phyloP scores from a whole-genome alignment of 1,140 invertebrate genomes.

The Drosophila fuyamai region DNA sequence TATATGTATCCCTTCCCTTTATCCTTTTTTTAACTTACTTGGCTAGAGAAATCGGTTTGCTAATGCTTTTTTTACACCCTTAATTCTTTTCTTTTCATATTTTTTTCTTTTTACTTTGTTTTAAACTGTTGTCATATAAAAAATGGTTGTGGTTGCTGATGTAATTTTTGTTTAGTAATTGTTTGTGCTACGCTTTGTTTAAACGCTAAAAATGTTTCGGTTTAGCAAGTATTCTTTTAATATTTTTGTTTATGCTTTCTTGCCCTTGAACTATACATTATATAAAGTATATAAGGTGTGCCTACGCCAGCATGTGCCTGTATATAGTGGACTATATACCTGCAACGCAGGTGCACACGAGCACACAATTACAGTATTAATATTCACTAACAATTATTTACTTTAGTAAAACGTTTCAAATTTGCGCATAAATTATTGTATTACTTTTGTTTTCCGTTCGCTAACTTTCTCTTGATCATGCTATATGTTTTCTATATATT shows the following conservation, averaged over 20 bases:
- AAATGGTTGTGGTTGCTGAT: slow-evolving; percentile 43
- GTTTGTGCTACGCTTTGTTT: slow-evolving; percentile 69
- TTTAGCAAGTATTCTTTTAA: slow-evolving; percentile 59
- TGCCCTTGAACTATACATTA: slow-evolving; percentile 74
- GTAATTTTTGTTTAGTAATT: slow-evolving; percentile 35
- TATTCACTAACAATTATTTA: slow-evolving; percentile 84
- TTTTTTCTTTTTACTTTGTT: slow-evolving; percentile 17
- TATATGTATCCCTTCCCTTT: neutral
- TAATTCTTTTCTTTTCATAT: slow-evolving; percentile 2
- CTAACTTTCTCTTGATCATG: slow-evolving; percentile 6
- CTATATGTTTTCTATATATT: slow-evolving; percentile 16
- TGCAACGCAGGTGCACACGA: slow-evolving; percentile 28
- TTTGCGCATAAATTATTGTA: slow-evolving; percentile 83
- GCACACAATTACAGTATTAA: slow-evolving; percentile 68
- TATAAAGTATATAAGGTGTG: slow-evolving; percentile 58
- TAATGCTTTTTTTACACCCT: slow-evolving; percentile 47
- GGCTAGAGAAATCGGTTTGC: slow-evolving; percentile 68
- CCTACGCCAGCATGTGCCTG: slow-evolving; percentile 14
- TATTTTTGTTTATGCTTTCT: slow-evolving; percentile 36
- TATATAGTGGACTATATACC: slow-evolving; percentile 23
- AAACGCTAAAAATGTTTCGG: slow-evolving; percentile 58
- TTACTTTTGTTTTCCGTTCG: slow-evolving; percentile 48
- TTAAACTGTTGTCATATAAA: slow-evolving; percentile 57
- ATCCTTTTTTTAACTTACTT: slow-evolving; percentile 40
- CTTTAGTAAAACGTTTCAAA: slow-evolving; percentile 81